These are phyloP conservation scores for Rotaria sp. DNA, from an alignment of 2,888 invertebrate species.

Conservation along the genomic window DNA sequence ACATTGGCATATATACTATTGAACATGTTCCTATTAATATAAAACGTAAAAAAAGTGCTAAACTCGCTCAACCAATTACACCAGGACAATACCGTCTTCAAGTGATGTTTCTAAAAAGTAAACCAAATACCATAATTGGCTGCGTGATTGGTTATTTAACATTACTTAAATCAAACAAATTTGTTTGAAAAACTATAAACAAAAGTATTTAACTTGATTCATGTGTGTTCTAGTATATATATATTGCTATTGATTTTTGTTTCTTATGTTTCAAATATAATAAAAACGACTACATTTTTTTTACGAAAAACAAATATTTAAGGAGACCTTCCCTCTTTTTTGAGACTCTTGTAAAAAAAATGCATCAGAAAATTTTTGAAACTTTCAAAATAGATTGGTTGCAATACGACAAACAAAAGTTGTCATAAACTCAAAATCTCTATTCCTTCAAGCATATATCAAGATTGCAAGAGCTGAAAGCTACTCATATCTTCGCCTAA, in stretches of 20 bases:
- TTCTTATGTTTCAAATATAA: no score
- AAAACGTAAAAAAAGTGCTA: neutral
- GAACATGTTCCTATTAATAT: neutral
- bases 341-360: no score
- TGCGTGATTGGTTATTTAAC: neutral
- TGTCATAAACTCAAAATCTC: no score
- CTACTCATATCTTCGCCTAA: no score
- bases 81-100: neutral
- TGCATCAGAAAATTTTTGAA: no score
- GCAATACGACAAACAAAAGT: no score
- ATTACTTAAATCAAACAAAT: neutral
- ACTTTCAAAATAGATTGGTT: no score
- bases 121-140: neutral
- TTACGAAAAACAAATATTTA: no score
- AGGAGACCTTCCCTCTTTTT: no score
- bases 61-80: neutral
- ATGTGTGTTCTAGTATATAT: neutral
- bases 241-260: neutral
- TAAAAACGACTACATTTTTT: no score
- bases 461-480: no score
- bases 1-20: neutral
- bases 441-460: no score
- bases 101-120: neutral
- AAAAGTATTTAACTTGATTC: neutral
- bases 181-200: neutral